Evolutionary conservation across 2,113 vertebrate genomes (phyloP).

Genomic region (Pipra filicauda): DNA sequence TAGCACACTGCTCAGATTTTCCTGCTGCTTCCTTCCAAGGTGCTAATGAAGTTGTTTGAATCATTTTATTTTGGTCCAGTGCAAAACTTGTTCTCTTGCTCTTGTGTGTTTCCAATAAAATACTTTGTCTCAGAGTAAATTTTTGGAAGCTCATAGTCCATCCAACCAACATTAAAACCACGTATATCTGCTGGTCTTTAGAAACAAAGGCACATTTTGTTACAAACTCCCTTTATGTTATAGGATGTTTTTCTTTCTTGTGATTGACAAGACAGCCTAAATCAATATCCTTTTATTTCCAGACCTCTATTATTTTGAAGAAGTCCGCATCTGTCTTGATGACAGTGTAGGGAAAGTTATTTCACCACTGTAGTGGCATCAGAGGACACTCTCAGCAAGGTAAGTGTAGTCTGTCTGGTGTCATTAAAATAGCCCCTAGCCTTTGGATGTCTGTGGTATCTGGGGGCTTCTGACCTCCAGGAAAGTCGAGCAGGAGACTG

Average conservation of each 20-base stretch:
- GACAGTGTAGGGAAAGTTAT: neutral
- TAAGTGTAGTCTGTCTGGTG: neutral
- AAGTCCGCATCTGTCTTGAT: conserved; percentile 6
- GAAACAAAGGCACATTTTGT: neutral
- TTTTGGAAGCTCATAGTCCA: neutral
- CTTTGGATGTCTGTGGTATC: neutral
- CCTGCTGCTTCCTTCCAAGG: neutral
- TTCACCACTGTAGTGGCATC: neutral
- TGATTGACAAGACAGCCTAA: conserved; percentile 27
- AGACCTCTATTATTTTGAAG: conserved; percentile 41
- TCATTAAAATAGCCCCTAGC: neutral
- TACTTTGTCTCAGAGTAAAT: neutral
- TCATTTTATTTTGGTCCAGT: neutral
- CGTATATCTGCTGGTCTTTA: neutral
- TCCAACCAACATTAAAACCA: neutral
- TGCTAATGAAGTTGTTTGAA: neutral
- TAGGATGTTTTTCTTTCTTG: neutral
- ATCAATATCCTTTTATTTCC: conserved; percentile 45
- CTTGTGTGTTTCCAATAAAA: neutral
- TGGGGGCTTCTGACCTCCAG: neutral
- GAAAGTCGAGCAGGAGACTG: neutral
- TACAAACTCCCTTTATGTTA: neutral
- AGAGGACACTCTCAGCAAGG: neutral
- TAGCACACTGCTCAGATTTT: neutral
- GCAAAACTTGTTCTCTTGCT: neutral